A percentile compares a stretch with the other conserved stretches of the same genome.
phyloP scores from a whole-genome alignment of 2,888 invertebrate species.

The Allolobophora icterica region DNA sequence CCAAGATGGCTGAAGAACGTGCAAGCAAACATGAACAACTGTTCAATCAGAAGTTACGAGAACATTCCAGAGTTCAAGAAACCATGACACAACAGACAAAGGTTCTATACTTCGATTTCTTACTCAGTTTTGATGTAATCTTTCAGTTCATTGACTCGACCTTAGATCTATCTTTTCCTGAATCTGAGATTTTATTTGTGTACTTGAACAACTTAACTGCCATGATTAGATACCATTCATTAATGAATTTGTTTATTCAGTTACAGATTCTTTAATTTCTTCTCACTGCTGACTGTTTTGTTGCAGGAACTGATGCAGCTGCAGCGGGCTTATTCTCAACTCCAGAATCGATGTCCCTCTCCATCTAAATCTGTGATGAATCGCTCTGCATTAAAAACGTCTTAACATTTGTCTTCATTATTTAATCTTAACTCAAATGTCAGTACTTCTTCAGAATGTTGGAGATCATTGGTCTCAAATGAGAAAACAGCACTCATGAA shows the following conservation, averaged over 20 bases:
- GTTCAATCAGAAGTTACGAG: constrained; percentile 13
- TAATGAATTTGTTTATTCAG: no score
- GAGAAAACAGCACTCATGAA: no score
- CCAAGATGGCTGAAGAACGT: constrained; percentile 15
- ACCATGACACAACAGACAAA: constrained; percentile 19
- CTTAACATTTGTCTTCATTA: not conserved
- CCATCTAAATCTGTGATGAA: constrained; percentile 12
- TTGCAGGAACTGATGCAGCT: constrained; percentile 21
- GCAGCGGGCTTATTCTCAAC: constrained; percentile 5
- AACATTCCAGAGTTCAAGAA: constrained; percentile 1
- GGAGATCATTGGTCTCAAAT: not conserved
- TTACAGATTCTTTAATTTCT: not conserved
- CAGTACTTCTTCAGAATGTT: not conserved
- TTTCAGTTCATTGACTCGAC: no score
- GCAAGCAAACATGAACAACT: not conserved
- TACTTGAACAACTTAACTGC: not conserved
- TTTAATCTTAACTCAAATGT: not conserved
- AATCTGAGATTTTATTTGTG: no score
- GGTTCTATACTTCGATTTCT: not conserved
- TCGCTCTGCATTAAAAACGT: not conserved
- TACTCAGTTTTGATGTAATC: not conserved
- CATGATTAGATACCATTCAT: not conserved
- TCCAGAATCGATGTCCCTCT: not conserved
- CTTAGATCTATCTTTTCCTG: no score
- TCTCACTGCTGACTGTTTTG: not conserved